Evolutionary conservation across 2,113 vertebrate species (phyloP), one percentile per base, ranked within the genome.

Genomic region (Vulpes lagopus): DNA sequence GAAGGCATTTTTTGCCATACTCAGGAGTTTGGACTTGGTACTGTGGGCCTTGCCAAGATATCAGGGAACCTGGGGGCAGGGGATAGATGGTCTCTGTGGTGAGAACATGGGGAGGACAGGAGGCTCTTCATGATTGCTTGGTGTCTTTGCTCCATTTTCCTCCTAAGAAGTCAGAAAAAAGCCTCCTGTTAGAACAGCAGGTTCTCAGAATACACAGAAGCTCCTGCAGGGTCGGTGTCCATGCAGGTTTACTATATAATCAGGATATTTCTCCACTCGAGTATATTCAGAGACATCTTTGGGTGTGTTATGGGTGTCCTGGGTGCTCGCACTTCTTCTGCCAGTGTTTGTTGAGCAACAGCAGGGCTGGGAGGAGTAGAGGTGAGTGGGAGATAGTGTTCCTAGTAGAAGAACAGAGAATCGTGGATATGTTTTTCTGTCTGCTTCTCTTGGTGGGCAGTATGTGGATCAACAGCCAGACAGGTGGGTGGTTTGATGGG

Each of bases 141-240:
- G 83, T 80, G 30, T 25, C 38, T 49, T 35, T 53, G 60, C 12
- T 51, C 91, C 74, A 22, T 83, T 83, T 92, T 81, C 71, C 62
- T 89, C 55, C 69, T 92, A 22, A 23, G 30, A 78, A 91, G 62
- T 96, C 79, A 94, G 53, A 90, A 84, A 51, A 53, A 30, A 38
- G 57, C 23, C 94, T 92, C 32, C 25, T 80, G 51, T 20, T 82
- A 23, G 49, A 69, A 74, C 60, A 82, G 57, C 27, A 78, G n/a
- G 7, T 86, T 27, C 35, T 91, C 23, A 3, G 19, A 65, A 3
- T 67, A 0, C 78, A 79, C 32, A 38, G 38, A 51, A 27, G 49
- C 59, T 57, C 35, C 19, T 62, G 27, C 25, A 64, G n/a, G 20
- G 38, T 51, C 57, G 67, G 2, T 80, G 43, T 79, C 38, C 35